Base-by-base conservation (phyloP, 2,113 vertebrate genomes). In the Aegithalos caudatus region DNA sequence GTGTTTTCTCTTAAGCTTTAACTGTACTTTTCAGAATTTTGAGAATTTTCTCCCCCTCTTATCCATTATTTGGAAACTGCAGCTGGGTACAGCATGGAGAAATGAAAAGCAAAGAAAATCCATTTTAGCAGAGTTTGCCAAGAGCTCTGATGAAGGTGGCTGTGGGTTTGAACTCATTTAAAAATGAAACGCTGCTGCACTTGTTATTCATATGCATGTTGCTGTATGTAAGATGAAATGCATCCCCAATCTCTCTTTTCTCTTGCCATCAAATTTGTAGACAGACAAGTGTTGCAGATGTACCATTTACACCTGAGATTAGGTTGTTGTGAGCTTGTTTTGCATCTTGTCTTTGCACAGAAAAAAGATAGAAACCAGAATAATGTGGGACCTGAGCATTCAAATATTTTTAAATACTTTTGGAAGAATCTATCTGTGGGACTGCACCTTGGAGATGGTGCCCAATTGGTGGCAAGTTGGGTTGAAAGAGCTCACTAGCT, bases 21-120 rank as follows among this genome's bases (percentile, higher is more conserved):
- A 24, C 5, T 8, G 10, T 64, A 31, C 7, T 67, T 70, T 47
- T 25, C 16, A 69, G 28, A 76, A 78, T 73, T 66, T 14, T 51
- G 22, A 54, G 18, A 19, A 1, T 21, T 3, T 50, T 10, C 9
- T 10, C 1, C 10, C 2, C 4, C 2, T 7, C 2, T 2, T 53
- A 31, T 48, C 8, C 8, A 23, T 10, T 81, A 50, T 45, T 57
- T 56, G 28, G 31, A 15, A 11, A 15, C 4, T 70, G 7, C 9
- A 66, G 16, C 27, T 62, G 47, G 19, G 14, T 73, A 35, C 15
- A 78, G 7, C 11, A 29, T 47, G 51, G 15, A 83, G n/a, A 77
- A 95, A 56, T 19, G 14, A 44, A 73, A 88, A 86, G 7, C 1
- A 11, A 29, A 78, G 50, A 25, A 77, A 48, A 56, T 35, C 31